Evolutionary conservation across 2,113 vertebrate genomes (phyloP), one percentile per base, ranked within the genome.

Genomic region (Syrmaticus mikado): DNA sequence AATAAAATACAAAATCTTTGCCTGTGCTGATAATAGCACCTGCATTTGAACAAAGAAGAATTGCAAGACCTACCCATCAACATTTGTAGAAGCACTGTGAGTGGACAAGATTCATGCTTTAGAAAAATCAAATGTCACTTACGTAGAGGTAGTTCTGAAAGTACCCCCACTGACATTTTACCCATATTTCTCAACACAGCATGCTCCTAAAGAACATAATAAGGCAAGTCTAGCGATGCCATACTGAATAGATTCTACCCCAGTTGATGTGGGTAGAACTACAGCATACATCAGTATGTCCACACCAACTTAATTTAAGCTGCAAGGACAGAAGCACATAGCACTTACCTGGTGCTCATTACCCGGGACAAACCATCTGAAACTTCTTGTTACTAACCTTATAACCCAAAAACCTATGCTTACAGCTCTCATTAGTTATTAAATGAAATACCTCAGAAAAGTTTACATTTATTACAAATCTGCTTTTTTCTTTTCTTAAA

Each of bases 251-350:
- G 19, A 65, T 61, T 53, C 20, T 43, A 66, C 7, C 2, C 46
- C 25, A 8, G 1, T 1, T 13, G 24, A 76, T 12, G 17, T 40
- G 40, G 55, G 21, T 15, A 64, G 62, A 85, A 40, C 21, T 32
- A 52, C 20, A 84, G 61, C 12, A 55, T 14, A 17, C 2, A 12
- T n/a, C 61, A 60, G 7, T 6, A 6, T 1, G 5, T 11, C 28
- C 38, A 36, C 1, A 13, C 6, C 11, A 52, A 9, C 9, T 75
- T 12, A 28, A 48, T 1, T 0, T 1, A 65, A 65, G 27, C 0
- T 67, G 38, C 24, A 71, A 6, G 30, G 38, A 46, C 2, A 65
- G 27, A 27, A 61, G 43, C 3, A 64, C 18, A 2, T 19, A 57
- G 15, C 13, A 72, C 9, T 71, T 46, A 55, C 5, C 45, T 15